phyloP scores from a whole-genome alignment of 2,113 vertebrate genomes.

The Pristiophorus japonicus region DNA sequence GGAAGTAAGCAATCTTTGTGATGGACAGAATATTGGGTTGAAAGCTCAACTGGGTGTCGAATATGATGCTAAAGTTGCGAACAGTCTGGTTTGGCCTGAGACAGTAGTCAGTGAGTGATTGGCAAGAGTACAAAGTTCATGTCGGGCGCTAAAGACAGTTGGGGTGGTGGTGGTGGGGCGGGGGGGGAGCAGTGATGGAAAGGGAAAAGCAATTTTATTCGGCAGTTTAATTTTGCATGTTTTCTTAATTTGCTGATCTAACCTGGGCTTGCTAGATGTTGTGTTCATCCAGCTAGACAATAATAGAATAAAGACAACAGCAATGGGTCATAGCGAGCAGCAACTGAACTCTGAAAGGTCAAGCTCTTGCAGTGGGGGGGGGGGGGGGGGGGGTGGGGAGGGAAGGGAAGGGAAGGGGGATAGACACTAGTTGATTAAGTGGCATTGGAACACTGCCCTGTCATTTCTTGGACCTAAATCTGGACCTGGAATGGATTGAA shows the following conservation, averaged over 20 bases:
- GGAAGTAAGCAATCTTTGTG: too few relatives aligned
- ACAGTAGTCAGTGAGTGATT: background rate
- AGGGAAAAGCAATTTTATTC: background rate
- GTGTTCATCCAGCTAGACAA: background rate
- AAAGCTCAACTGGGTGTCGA: background rate
- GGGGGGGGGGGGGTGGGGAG: too few relatives aligned
- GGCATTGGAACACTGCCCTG: background rate
- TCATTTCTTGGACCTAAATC: background rate
- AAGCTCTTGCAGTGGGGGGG: background rate
- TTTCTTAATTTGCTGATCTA: background rate
- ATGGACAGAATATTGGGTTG: too few relatives aligned
- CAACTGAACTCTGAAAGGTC: background rate
- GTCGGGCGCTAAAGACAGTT: too few relatives aligned
- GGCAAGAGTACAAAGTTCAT: too few relatives aligned
- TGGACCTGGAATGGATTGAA: background rate
- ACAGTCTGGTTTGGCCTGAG: too few relatives aligned
- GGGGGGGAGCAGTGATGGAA: background rate
- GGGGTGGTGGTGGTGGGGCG: too few relatives aligned
- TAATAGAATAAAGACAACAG: background rate
- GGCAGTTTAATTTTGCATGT: background rate
- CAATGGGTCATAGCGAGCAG: background rate
- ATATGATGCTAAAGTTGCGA: background rate
- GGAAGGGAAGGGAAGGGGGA: background rate
- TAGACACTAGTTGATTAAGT: background rate
- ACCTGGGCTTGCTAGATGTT: background rate